Percentiles rank a stretch among this genome's conserved stretches.
phyloP scores from a whole-genome alignment of 2,888 invertebrate genomes.

The Orchesellides sinensis region DNA sequence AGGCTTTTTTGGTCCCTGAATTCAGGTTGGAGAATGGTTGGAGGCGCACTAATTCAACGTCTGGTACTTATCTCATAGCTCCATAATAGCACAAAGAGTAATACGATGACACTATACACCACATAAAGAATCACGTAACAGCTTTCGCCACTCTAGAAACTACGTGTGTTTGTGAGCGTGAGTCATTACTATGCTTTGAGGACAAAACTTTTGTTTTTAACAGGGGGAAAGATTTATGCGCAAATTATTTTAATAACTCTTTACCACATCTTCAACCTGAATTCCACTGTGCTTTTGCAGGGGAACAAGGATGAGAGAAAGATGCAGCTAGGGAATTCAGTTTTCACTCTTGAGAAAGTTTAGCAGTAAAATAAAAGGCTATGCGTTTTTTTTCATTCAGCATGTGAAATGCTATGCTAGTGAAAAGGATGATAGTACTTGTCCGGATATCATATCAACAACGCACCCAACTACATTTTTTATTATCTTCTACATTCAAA shows the following conservation, averaged over 20 bases:
- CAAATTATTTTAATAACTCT: slow-evolving; percentile 49
- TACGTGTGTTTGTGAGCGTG: background rate
- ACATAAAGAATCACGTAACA: background rate
- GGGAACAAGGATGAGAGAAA: too few species aligned
- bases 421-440: too few species aligned
- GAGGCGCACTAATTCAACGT: too few species aligned
- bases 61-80: background rate
- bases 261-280: slow-evolving; percentile 4
- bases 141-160: background rate
- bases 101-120: background rate
- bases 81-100: background rate
- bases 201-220: slow-evolving; percentile 15
- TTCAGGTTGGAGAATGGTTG: too few species aligned
- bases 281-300: background rate
- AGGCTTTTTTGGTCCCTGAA: background rate
- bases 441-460: too few species aligned
- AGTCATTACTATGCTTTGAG: slow-evolving; percentile 29
- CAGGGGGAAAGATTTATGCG: slow-evolving; percentile 31
- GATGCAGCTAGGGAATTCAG: too few species aligned
- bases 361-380: too few species aligned
- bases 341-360: too few species aligned
- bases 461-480: too few species aligned
- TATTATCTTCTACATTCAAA: too few species aligned
- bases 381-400: too few species aligned
- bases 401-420: too few species aligned